phyloP scores from a whole-genome alignment of 92 coral and sea anemone genomes.

The Zoanthus sociatus region DNA sequence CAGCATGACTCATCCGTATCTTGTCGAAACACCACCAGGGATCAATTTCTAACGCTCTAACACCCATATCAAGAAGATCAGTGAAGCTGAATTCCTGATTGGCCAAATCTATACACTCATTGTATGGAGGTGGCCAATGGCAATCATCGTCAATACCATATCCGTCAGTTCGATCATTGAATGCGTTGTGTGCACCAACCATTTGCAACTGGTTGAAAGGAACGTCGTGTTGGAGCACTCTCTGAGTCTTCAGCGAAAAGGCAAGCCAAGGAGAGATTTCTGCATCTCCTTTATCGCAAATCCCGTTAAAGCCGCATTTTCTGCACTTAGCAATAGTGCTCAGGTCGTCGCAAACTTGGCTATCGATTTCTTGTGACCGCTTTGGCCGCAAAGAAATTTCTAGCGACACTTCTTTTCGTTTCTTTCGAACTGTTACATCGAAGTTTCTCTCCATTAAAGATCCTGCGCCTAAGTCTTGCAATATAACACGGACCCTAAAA shows the following conservation, averaged over 20 bases:
- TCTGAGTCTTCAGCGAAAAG: constrained; percentile 84
- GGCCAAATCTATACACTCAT: constrained; percentile 78
- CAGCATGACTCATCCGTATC: constrained; percentile 87
- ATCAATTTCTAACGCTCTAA: constrained; percentile 81
- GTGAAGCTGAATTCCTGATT: constrained; percentile 93
- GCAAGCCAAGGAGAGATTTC: constrained; percentile 78
- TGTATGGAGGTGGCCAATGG: constrained; percentile 90
- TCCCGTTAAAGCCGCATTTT: constrained; percentile 69
- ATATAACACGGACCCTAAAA: constrained; percentile 5
- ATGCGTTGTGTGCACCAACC: constrained; percentile 88
- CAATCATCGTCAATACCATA: constrained; percentile 80
- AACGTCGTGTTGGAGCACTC: constrained; percentile 70
- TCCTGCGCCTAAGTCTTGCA: constrained; percentile 15
- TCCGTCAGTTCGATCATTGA: constrained; percentile 83
- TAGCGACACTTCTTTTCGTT: not conserved
- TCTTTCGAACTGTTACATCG: not conserved
- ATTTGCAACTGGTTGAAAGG: constrained; percentile 75
- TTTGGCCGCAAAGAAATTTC: constrained; percentile 36
- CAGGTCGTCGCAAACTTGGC: constrained; percentile 66
- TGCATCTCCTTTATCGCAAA: constrained; percentile 81
- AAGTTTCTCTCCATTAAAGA: constrained; percentile 8
- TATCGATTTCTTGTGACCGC: not conserved
- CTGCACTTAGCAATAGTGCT: constrained; percentile 78
- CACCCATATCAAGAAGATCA: constrained; percentile 84
- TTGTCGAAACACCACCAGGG: constrained; percentile 96